These are phyloP conservation scores for Nansenia antarctica DNA, from an alignment of 2,113 vertebrate species.

Conservation along the genomic window DNA sequence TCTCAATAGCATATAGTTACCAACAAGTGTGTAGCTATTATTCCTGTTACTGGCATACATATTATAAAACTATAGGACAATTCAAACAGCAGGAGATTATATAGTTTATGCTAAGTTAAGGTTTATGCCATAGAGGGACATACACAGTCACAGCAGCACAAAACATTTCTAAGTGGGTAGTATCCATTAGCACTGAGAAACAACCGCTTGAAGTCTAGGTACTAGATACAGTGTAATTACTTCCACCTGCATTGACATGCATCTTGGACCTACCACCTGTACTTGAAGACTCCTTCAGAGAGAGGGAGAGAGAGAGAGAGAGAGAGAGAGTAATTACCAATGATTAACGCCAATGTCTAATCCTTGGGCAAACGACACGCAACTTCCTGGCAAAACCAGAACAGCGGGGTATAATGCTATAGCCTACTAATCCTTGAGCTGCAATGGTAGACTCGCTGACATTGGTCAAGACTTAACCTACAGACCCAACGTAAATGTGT, in stretches of 20 bases:
- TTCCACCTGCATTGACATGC: background rate
- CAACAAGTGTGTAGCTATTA: background rate
- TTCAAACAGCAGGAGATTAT: background rate
- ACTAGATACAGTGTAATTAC: background rate
- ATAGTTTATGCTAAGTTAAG: background rate
- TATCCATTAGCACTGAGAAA: background rate
- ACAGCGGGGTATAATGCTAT: constrained; percentile 1
- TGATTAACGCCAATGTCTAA: constrained; percentile 46
- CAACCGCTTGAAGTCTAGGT: background rate
- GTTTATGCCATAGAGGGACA: background rate
- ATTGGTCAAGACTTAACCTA: background rate
- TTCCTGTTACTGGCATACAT: no score
- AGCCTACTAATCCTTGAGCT: background rate
- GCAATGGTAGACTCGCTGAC: background rate
- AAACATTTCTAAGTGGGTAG: background rate
- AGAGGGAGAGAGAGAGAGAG: constrained; percentile 8
- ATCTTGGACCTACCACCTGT: background rate
- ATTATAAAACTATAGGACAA: background rate
- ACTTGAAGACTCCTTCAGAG: background rate
- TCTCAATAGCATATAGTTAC: background rate
- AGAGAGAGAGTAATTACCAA: constrained; percentile 31
- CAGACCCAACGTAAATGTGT: background rate
- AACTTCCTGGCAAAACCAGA: constrained; percentile 5
- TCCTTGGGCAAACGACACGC: constrained; percentile 38
- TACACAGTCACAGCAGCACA: background rate